Evolutionary conservation across 2,888 invertebrate genomes (phyloP).

Genomic region (Rhagonycha fulva): DNA sequence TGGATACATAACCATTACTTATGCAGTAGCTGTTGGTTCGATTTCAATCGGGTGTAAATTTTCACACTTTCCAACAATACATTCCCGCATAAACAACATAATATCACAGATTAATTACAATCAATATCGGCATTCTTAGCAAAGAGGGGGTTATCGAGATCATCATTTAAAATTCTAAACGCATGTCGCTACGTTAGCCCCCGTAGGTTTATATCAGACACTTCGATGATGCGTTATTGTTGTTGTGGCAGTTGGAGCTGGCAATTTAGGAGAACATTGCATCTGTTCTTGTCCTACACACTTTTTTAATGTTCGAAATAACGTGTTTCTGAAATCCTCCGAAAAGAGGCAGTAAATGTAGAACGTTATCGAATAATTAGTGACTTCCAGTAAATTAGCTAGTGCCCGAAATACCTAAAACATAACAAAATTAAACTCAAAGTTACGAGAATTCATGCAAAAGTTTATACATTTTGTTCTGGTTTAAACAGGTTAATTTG

Average conservation of each 20-base stretch:
- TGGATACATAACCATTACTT: not conserved
- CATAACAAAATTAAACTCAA: not conserved
- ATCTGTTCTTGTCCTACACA: constrained; percentile 53
- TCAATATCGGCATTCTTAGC: constrained; percentile 13
- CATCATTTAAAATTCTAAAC: constrained; percentile 30
- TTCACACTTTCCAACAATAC: not conserved
- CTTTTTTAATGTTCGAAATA: constrained; percentile 66
- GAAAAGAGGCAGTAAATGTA: constrained; percentile 80
- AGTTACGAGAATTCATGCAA: not conserved
- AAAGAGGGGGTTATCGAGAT: not conserved
- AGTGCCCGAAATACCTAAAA: constrained; percentile 69
- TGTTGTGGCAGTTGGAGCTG: constrained; percentile 51
- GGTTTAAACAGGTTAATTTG: no score
- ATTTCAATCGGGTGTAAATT: not conserved
- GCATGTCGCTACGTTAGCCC: constrained; percentile 37
- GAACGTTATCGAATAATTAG: constrained; percentile 78
- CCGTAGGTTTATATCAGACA: constrained; percentile 50
- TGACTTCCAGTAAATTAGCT: constrained; percentile 74
- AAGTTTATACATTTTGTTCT: no score
- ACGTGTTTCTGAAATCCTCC: constrained; percentile 74
- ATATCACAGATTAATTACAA: constrained; percentile 26
- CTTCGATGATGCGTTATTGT: constrained; percentile 53
- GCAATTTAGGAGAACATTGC: constrained; percentile 45
- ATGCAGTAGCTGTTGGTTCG: not conserved
- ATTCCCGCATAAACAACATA: constrained; percentile 4